A percentile compares a stretch with the other conserved stretches of the same genome.
phyloP scores from a whole-genome alignment of 1,140 invertebrate species.

The Homarus americanus region DNA sequence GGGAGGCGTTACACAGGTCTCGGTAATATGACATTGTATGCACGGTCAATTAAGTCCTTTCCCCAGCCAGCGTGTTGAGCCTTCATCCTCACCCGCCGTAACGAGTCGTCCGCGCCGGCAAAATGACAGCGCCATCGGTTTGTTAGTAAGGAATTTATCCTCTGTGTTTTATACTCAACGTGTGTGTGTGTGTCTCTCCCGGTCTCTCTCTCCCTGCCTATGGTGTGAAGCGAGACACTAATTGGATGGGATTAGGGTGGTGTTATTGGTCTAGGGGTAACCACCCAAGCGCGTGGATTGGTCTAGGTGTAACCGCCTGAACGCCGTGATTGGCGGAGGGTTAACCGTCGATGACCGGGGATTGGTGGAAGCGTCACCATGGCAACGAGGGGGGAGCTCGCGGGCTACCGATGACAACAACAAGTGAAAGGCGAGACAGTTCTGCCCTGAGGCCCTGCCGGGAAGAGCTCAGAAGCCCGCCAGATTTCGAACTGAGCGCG shows the following conservation, averaged over 20 bases:
- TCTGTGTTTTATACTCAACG: background rate
- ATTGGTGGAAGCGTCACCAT: background rate
- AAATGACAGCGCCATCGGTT: background rate
- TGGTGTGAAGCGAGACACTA: background rate
- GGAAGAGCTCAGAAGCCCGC: background rate
- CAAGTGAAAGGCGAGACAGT: background rate
- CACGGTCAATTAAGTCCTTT: background rate
- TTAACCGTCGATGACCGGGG: background rate
- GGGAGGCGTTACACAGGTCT: background rate
- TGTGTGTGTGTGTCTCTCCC: no score
- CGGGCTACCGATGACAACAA: background rate
- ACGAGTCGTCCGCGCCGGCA: background rate
- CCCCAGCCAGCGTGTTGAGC: background rate
- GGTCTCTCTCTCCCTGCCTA: background rate
- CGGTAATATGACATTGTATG: background rate
- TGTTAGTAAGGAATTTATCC: background rate
- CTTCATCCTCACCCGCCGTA: background rate
- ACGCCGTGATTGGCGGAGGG: no score
- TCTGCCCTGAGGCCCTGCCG: background rate
- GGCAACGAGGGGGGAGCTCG: background rate
- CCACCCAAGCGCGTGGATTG: no score
- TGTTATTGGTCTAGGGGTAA: background rate
- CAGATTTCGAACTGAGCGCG: background rate
- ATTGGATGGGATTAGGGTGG: background rate
- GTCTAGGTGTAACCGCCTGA: background rate